These are phyloP conservation scores for Otocyon megalotis DNA, from an alignment of 2,113 vertebrate species.

Conservation along the genomic window DNA sequence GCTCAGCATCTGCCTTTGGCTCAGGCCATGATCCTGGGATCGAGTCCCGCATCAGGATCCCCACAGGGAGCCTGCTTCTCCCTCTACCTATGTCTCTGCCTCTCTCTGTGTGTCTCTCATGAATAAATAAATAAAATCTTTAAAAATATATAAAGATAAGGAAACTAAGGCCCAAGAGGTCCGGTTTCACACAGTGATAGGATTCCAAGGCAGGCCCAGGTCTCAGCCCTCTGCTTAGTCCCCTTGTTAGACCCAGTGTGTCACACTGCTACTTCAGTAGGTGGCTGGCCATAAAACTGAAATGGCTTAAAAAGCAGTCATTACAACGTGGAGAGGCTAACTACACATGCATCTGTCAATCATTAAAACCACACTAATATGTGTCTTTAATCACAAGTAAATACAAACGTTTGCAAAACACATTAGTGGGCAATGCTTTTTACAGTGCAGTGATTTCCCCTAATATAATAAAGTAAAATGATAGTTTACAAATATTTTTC, in stretches of 20 bases:
- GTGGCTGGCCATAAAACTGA: background rate
- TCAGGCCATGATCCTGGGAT: too few relatives aligned
- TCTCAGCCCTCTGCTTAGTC: background rate
- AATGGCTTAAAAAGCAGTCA: background rate
- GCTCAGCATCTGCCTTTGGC: too few relatives aligned
- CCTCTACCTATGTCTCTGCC: too few relatives aligned
- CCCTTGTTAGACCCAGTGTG: background rate
- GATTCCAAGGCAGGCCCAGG: background rate
- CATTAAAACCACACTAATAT: background rate
- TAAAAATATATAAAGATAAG: too few relatives aligned
- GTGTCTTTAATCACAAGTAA: background rate
- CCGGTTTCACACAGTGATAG: background rate
- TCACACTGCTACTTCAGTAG: background rate
- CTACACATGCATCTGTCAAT: background rate
- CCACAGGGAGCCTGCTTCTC: too few relatives aligned
- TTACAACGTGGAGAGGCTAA: background rate
- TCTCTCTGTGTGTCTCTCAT: too few relatives aligned
- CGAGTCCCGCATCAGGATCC: too few relatives aligned
- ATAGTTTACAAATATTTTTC: slow-evolving; percentile 4
- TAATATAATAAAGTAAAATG: background rate
- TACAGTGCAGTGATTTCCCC: background rate
- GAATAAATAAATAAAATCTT: too few relatives aligned
- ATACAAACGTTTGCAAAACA: background rate
- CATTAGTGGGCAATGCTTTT: background rate
- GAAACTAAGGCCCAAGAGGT: background rate